These are phyloP conservation scores for Oostethus manadensis DNA, from an alignment of 2,113 vertebrate genomes.

Conservation along the genomic window DNA sequence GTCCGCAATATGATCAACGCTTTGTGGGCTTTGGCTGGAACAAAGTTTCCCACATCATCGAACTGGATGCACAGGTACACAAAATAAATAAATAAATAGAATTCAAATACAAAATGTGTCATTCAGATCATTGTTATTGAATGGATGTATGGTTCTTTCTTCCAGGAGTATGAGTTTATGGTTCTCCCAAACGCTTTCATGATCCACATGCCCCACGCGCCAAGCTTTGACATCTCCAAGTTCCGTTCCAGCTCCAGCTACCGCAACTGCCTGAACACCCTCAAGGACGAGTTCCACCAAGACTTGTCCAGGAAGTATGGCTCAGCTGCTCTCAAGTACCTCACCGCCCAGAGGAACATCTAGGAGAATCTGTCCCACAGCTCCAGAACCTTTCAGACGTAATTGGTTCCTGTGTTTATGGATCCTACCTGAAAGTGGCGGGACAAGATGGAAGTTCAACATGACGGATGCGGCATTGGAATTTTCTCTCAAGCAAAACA, in stretches of 20 bases:
- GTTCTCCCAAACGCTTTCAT: slow-evolving; percentile 94
- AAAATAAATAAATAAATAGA: no score
- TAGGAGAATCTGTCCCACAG: slow-evolving; percentile 22
- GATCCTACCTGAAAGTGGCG: slow-evolving; percentile 3
- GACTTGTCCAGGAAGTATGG: slow-evolving; percentile 89
- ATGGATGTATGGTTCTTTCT: not conserved
- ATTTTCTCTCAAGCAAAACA: slow-evolving; percentile 51
- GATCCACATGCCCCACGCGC: slow-evolving; percentile 95
- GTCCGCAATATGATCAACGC: slow-evolving; percentile 88
- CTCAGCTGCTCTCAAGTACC: slow-evolving; percentile 91
- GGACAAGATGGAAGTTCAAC: not conserved
- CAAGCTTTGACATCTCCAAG: slow-evolving; percentile 94
- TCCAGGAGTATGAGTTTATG: slow-evolving; percentile 87
- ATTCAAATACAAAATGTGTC: no score
- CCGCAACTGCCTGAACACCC: slow-evolving; percentile 81
- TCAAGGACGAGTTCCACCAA: slow-evolving; percentile 96
- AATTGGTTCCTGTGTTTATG: slow-evolving; percentile 29
- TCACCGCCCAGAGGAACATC: slow-evolving; percentile 84
- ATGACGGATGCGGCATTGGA: no score
- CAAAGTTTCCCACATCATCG: slow-evolving; percentile 93
- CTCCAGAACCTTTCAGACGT: slow-evolving; percentile 27
- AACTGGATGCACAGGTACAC: slow-evolving; percentile 90
- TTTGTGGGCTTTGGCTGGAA: slow-evolving; percentile 98
- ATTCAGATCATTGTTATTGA: no score
- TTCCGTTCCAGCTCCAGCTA: slow-evolving; percentile 87